Conservation (phyloP, 1,140 invertebrate species). For the Oreohelix idahoensis region DNA sequence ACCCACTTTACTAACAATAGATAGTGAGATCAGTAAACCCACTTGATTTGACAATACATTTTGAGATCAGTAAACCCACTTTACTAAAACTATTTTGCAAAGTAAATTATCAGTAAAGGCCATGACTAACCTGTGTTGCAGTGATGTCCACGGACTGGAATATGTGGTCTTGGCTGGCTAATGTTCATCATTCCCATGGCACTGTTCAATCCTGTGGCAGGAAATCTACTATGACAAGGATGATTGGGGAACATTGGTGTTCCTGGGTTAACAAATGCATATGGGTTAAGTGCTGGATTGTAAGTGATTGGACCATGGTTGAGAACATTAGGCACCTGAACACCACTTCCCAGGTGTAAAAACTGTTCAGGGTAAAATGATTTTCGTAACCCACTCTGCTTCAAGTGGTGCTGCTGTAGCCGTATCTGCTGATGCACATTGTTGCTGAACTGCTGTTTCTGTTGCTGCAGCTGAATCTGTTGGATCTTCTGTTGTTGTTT, state of each 20-base stretch:
- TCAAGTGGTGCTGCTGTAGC: constrained; percentile 21
- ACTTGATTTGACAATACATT: too few relatives aligned
- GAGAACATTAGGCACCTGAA: constrained; percentile 5
- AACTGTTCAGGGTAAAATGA: constrained; percentile 18
- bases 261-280: constrained; percentile 22
- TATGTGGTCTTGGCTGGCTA: not conserved
- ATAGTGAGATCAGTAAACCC: too few relatives aligned
- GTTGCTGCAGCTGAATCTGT: constrained; percentile 29
- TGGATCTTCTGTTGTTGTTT: constrained; percentile 32
- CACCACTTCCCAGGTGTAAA: constrained; percentile 5
- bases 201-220: not conserved
- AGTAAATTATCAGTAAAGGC: not conserved
- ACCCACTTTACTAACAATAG: too few relatives aligned
- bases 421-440: constrained; percentile 35
- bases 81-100: too few relatives aligned
- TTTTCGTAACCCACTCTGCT: constrained; percentile 15
- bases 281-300: constrained; percentile 21
- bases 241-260: not conserved
- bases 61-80: too few relatives aligned
- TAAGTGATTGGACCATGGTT: not conserved
- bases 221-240: constrained; percentile 10
- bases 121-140: constrained; percentile 10
- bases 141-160: not conserved
- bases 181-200: constrained; percentile 10
- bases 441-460: constrained; percentile 32